These are phyloP conservation scores for Xenopus tropicalis DNA, from an alignment of 2,113 vertebrate species.

Conservation along the genomic window DNA sequence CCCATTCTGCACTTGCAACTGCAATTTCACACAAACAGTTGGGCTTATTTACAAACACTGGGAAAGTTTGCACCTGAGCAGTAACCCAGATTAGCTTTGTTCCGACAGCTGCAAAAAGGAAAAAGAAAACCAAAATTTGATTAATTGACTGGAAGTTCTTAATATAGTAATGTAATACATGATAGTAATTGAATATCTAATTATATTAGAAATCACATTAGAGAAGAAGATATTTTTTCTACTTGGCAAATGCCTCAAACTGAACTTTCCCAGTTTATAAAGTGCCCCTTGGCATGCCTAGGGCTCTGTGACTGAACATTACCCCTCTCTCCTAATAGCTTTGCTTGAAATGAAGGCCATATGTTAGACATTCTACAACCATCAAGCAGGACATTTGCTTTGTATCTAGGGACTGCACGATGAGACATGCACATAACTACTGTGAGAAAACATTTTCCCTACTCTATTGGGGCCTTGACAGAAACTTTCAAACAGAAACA, in stretches of 20 bases:
- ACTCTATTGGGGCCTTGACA: constrained; percentile 17
- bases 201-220: constrained; percentile 1
- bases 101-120: no score
- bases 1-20: no score
- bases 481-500: constrained; percentile 2
- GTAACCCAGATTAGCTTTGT: no score
- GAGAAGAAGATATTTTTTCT: constrained; percentile 52
- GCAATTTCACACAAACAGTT: no score
- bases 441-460: constrained; percentile 13
- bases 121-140: no score
- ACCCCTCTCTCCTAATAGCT: not conserved
- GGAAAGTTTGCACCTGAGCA: no score
- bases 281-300: constrained; percentile 26
- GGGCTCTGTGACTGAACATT: constrained; percentile 28
- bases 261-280: constrained; percentile 41
- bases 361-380: constrained; percentile 12
- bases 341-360: constrained; percentile 12
- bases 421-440: constrained; percentile 2
- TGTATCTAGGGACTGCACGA: constrained; percentile 20
- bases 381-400: constrained; percentile 33
- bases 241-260: constrained; percentile 51
- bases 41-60: no score
- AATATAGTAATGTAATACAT: no score
- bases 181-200: no score
- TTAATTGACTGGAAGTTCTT: no score